A percentile compares a stretch with the other conserved stretches of the same genome.
Evolutionary conservation across 2,888 invertebrate genomes (phyloP).

Genomic region (Cynaeus angustus): DNA sequence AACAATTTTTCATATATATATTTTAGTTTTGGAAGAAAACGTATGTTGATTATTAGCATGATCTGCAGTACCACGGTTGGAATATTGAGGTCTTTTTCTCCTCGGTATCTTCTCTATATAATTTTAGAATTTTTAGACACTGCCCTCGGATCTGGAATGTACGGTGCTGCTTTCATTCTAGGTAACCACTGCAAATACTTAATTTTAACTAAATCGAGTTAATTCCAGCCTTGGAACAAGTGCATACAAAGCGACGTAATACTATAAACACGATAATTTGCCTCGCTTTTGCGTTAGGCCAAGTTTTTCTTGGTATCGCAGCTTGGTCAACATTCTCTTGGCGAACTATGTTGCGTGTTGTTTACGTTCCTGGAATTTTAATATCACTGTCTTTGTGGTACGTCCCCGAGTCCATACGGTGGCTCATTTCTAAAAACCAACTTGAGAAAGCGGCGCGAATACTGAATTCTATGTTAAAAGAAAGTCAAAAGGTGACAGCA

Average conservation of each 20-base stretch:
- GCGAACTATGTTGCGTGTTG: slow-evolving; percentile 76
- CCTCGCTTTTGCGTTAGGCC: slow-evolving; percentile 79
- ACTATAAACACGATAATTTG: slow-evolving; percentile 80
- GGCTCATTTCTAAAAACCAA: slow-evolving; percentile 79
- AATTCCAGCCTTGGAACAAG: slow-evolving; percentile 77
- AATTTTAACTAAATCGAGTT: slow-evolving; percentile 6
- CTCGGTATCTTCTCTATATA: slow-evolving; percentile 80
- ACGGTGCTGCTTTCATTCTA: slow-evolving; percentile 82
- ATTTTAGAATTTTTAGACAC: slow-evolving; percentile 81
- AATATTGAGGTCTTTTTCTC: slow-evolving; percentile 79
- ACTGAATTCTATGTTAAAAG: slow-evolving; percentile 75
- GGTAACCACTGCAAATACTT: slow-evolving; percentile 57
- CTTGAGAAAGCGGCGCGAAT: slow-evolving; percentile 74
- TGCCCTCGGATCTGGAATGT: slow-evolving; percentile 79
- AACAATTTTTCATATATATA: not conserved
- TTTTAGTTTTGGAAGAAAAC: slow-evolving; percentile 75
- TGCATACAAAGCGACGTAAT: slow-evolving; percentile 80
- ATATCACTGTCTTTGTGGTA: slow-evolving; percentile 79
- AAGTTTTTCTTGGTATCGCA: slow-evolving; percentile 76
- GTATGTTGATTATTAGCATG: slow-evolving; percentile 74
- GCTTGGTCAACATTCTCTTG: slow-evolving; percentile 80
- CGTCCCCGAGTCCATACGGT: slow-evolving; percentile 81
- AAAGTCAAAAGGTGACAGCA: slow-evolving; percentile 74
- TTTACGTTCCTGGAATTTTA: slow-evolving; percentile 81
- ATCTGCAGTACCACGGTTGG: slow-evolving; percentile 78